phyloP scores from a whole-genome alignment of 1,140 invertebrate species.

The Drosophila parabipectinata region DNA sequence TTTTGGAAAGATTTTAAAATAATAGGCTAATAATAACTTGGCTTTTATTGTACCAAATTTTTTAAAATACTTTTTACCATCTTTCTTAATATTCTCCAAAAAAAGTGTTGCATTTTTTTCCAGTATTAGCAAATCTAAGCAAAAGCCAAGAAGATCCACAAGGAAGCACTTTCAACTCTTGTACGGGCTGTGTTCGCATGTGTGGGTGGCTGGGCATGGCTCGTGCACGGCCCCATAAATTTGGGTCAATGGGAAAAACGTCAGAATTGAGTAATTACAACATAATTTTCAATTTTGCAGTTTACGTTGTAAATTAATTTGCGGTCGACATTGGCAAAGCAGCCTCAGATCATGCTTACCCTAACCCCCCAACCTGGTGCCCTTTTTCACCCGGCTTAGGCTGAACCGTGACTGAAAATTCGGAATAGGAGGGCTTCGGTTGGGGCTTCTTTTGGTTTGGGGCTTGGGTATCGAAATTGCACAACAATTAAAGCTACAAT shows the following conservation, averaged over 20 bases:
- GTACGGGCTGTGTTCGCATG: slow-evolving; percentile 6
- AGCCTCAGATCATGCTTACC: slow-evolving; percentile 29
- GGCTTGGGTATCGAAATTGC: slow-evolving; percentile 24
- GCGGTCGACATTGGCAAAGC: slow-evolving; percentile 75
- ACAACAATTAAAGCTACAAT: slow-evolving; percentile 80
- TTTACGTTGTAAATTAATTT: slow-evolving; percentile 83
- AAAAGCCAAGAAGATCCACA: slow-evolving; percentile 19
- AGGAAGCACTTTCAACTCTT: slow-evolving; percentile 28
- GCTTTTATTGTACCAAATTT: no score
- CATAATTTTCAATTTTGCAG: slow-evolving; percentile 83
- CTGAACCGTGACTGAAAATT: slow-evolving; percentile 38
- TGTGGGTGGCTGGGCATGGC: slow-evolving; percentile 3
- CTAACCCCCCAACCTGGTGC: slow-evolving; percentile 1
- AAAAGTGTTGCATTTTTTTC: not conserved
- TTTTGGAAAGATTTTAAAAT: no score
- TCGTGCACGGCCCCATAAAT: slow-evolving; percentile 68
- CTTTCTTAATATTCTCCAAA: no score
- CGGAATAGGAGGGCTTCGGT: slow-evolving; percentile 26
- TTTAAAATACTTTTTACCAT: no score
- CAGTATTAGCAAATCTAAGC: slow-evolving; percentile 23
- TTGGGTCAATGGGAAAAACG: slow-evolving; percentile 81
- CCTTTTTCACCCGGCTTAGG: slow-evolving; percentile 14
- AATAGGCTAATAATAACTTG: no score
- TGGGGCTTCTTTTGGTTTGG: slow-evolving; percentile 10
- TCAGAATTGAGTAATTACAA: slow-evolving; percentile 83